Evolutionary conservation across 35 echinoderm and acorn worm genomes (phyloP).

Genomic region (Hemicentrotus pulcherrimus): DNA sequence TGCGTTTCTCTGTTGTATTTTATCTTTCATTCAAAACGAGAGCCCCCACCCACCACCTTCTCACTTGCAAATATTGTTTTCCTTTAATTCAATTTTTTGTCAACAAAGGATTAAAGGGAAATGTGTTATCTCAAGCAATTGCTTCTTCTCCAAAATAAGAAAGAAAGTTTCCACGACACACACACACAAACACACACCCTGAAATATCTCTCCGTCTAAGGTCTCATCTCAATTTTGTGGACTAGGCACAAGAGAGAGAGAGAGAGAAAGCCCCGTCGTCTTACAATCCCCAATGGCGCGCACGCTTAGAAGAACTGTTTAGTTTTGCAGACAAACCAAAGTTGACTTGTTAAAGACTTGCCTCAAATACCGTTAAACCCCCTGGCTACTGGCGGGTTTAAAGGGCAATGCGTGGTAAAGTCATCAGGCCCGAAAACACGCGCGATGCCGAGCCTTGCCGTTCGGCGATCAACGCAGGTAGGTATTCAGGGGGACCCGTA

Average conservation of each 20-base stretch:
- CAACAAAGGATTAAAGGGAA: too few species aligned
- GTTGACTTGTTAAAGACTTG: conserved; percentile 55
- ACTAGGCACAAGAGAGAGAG: neutral
- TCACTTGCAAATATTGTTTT: too few species aligned
- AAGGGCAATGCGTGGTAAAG: conserved; percentile 50
- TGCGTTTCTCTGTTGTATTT: too few species aligned
- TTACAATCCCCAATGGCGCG: neutral
- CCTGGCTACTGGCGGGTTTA: conserved; percentile 10
- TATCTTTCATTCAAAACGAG: too few species aligned
- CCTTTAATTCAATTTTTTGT: too few species aligned
- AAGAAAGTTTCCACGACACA: too few species aligned
- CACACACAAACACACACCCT: too few species aligned
- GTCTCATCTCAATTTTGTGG: neutral
- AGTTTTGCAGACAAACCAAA: conserved; percentile 39
- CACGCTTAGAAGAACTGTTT: conserved; percentile 37
- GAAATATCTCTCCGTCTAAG: neutral
- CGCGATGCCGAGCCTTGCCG: neutral
- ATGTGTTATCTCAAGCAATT: too few species aligned
- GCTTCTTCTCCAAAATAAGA: too few species aligned
- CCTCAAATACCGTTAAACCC: conserved; percentile 53
- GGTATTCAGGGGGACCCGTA: conserved; percentile 28
- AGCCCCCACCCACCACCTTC: too few species aligned
- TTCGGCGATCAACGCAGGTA: neutral
- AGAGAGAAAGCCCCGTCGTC: neutral
- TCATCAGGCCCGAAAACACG: conserved; percentile 38